Evolutionary conservation across 2,113 vertebrate species (phyloP).

Genomic region (Oceanites oceanicus): DNA sequence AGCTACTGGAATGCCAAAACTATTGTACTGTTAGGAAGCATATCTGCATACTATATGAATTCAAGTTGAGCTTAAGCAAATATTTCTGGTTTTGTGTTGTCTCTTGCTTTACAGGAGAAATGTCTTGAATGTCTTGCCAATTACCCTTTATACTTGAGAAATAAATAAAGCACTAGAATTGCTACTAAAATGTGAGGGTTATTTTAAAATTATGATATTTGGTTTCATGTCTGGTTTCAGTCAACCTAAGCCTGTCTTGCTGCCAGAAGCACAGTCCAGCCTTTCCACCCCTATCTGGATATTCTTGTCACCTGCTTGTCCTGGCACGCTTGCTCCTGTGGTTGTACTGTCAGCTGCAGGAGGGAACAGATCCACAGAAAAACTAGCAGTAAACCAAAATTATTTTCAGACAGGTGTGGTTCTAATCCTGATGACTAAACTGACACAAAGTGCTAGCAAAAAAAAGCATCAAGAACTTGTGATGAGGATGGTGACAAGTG

Average conservation of each 20-base stretch:
- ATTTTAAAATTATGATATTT: not conserved
- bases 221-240: not conserved
- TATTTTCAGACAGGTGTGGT: not conserved
- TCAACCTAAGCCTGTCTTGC: not conserved
- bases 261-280: not conserved
- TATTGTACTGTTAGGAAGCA: not conserved
- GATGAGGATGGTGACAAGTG: not conserved
- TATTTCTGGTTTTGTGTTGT: not conserved
- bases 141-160: not conserved
- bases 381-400: not conserved
- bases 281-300: not conserved
- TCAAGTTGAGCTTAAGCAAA: not conserved
- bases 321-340: not conserved
- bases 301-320: not conserved
- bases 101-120: not conserved
- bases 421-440: not conserved
- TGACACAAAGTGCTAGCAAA: not conserved
- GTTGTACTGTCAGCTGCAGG: not conserved
- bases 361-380: not conserved
- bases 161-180: not conserved
- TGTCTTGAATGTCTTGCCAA: not conserved
- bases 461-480: not conserved
- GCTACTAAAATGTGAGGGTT: not conserved
- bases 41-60: not conserved
- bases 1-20: not conserved